Base-by-base conservation (phyloP, 1,140 invertebrate species). In the Paracyclopina nana region DNA sequence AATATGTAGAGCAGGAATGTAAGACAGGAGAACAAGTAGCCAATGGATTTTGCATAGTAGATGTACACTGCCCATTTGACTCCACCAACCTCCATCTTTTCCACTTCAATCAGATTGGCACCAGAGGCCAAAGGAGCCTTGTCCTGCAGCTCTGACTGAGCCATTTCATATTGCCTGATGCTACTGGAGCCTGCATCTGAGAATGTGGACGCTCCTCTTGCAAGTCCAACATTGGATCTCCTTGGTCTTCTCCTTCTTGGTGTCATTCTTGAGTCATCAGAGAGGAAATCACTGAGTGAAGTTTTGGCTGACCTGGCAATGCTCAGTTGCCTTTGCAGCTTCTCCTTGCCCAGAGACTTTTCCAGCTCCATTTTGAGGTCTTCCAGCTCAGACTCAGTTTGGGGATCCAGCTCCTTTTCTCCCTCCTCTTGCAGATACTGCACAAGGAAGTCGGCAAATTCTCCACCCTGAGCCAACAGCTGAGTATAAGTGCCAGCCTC, bases 281-380 rank as follows among this genome's bases (percentile, higher is more conserved):
- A 38, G 5, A 38, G 5, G n/a, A 38, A 9, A 9, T 38, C 34
- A 4, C n/a, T 44, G 41, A 46, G 18, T 24, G 38, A 25, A n/a
- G 53, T 31, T 50, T 49, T 34, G n/a, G 26, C 40, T 26, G 28
- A 20, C 28, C 22, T 18, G 18, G 11, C 46, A 14, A n/a, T 11
- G 9, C 14, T 18, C 28, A 30, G 12, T 46, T 61, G 58, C 29
- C 60, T 54, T 41, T 61, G 46, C 9, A 61, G 48, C 59, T 79
- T 78, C 25, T 68, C 66, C 2, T 65, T 61, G 22, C 78, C 75
- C 1, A 77, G 65, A 50, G 74, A 77, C 38, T 64, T 72, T 57
- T 77, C 77, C 14, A 83, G 64, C 53, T 79, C 76, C 52, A 76
- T 72, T 61, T 82, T 80, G 26, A 84, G 73, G 61, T 78, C 78